A percentile compares a stretch with the other conserved stretches of the same genome.
phyloP scores from a whole-genome alignment of 1,140 invertebrate species.

The Aradophagus sp. region DNA sequence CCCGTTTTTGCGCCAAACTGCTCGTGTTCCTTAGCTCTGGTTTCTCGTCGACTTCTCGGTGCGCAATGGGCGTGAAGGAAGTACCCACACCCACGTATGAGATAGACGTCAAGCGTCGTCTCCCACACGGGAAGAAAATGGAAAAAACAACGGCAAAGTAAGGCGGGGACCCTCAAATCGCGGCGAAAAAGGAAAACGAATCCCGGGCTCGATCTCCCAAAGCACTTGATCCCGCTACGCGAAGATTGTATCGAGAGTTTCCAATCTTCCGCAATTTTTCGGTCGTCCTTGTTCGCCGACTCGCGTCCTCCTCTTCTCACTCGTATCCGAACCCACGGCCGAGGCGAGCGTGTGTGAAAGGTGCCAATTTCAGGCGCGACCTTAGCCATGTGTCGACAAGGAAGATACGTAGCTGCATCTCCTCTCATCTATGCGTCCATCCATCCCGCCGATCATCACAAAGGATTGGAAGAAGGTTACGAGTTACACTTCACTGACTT shows the following conservation, averaged over 20 bases:
- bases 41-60: conserved; percentile 33
- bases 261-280: conserved; percentile 52
- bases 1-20: conserved; percentile 24
- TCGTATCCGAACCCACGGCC: conserved; percentile 17
- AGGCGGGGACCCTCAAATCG: conserved; percentile 37
- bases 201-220: conserved; percentile 47
- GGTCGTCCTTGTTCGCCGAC: conserved; percentile 7
- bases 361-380: conserved; percentile 54
- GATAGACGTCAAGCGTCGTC: conserved; percentile 52
- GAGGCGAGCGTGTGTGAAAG: conserved; percentile 52
- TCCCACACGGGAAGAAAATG: conserved; percentile 45
- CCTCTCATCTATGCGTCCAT: conserved; percentile 45
- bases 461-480: conserved; percentile 49
- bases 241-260: conserved; percentile 56
- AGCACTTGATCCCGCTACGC: conserved; percentile 46
- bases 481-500: conserved; percentile 49
- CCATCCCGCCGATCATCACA: conserved; percentile 48
- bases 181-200: conserved; percentile 11
- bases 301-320: conserved; percentile 14
- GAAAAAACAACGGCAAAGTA: conserved; percentile 39
- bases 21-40: conserved; percentile 24
- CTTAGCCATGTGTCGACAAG: conserved; percentile 27
- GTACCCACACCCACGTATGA: conserved; percentile 52
- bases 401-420: conserved; percentile 35
- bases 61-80: conserved; percentile 53